phyloP scores from a whole-genome alignment of 2,888 invertebrate genomes.

The Clepsis dumicolana region DNA sequence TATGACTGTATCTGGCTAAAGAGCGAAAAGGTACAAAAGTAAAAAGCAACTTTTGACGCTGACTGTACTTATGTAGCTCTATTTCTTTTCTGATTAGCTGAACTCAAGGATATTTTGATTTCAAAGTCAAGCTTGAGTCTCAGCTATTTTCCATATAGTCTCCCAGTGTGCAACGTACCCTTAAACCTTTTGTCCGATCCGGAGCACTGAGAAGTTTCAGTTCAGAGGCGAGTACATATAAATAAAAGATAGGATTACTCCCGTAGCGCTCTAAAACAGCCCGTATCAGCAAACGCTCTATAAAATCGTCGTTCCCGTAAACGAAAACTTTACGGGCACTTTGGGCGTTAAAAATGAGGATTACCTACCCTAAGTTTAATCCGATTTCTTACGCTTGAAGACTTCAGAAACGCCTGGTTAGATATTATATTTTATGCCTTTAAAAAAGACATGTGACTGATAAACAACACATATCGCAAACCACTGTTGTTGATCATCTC shows the following conservation, averaged over 20 bases:
- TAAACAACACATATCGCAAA: too few relatives aligned
- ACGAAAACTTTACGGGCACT: constrained; percentile 49
- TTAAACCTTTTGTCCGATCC: constrained; percentile 35
- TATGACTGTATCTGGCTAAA: too few relatives aligned
- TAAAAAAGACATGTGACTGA: too few relatives aligned
- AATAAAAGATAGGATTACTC: constrained; percentile 61
- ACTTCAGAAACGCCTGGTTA: not conserved
- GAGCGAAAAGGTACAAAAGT: too few relatives aligned
- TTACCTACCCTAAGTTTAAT: constrained; percentile 29
- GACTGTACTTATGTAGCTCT: too few relatives aligned
- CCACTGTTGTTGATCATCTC: too few relatives aligned
- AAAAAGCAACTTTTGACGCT: too few relatives aligned
- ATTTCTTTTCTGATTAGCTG: too few relatives aligned
- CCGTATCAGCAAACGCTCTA: constrained; percentile 51
- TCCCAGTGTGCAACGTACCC: constrained; percentile 22
- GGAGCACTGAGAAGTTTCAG: constrained; percentile 12
- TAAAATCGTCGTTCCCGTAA: constrained; percentile 52
- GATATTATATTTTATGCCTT: not conserved
- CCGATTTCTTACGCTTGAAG: constrained; percentile 8
- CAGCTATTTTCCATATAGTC: too few relatives aligned
- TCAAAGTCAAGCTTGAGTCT: too few relatives aligned
- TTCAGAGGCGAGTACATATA: constrained; percentile 50
- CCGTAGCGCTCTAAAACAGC: constrained; percentile 48
- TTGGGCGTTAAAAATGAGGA: constrained; percentile 34
- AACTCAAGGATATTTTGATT: too few relatives aligned